Evolutionary conservation across 2,797 vertebrate species (phyloP), one percentile per base, ranked within the genome.

Genomic region (Rhyacichthys aspro): DNA sequence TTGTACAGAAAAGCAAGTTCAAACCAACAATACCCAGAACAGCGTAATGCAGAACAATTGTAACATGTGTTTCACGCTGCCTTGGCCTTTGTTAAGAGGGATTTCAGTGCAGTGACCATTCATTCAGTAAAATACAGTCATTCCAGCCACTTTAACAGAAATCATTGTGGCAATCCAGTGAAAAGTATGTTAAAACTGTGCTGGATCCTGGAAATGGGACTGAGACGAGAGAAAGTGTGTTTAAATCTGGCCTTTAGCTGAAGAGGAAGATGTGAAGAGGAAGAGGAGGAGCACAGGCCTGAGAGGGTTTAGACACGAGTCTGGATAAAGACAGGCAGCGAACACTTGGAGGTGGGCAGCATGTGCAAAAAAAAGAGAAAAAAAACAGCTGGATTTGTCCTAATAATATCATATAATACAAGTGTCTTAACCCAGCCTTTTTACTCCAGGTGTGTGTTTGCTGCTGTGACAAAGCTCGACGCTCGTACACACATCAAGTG

Each of bases 401-500:
- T 76, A 70, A 81, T 69, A 74, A 74, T 64, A 79, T 70, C 73
- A n/a, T n/a, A n/a, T n/a, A n/a, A n/a, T n/a, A 49, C 57, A 57
- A 45, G 32, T 36, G 11, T 48, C 55, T 82, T 78, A 60, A 55
- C 63, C 73, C 71, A 66, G 38, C 60, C 41, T 39, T 59, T 77
- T 72, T 52, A 63, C 69, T 76, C 55, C 74, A 84, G 78, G 78
- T 82, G 70, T 38, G 58, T 68, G 72, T 70, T 67, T 53, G 66
- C 66, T 60, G 72, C 61, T 28, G 7, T 7, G 9, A 53, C 63
- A 36, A 59, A 63, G 67, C 53, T 28, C 23, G 7, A 6, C 9
- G 15, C 62, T n/a, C n/a, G n/a, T n/a, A n/a, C n/a, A n/a, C n/a
- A n/a, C n/a, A 78, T 67, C 72, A 84, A 85, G 67, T 73, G 71